Base-by-base conservation (phyloP, 2,888 invertebrate genomes). In the Scaptomyza tumidula region DNA sequence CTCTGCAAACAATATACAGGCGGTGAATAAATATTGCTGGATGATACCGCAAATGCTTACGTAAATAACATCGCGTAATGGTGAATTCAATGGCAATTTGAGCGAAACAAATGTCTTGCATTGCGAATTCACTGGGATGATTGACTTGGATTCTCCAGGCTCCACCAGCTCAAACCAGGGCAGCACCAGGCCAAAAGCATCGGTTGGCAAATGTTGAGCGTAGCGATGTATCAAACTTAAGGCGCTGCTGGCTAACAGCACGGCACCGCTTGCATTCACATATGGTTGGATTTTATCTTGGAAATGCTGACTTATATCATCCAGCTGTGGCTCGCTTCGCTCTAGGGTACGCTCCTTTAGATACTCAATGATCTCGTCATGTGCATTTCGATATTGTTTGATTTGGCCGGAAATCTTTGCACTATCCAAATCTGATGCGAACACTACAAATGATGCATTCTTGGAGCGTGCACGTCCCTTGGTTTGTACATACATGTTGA, bases 401-500 rank as follows among this genome's bases (percentile, higher is more conserved):
- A 95, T 94, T 84, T 92, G 92, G 0, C 43, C 4, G 0, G 66
- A 0, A 43, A 92, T 92, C 31, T 90, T 88, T 0, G 0, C 0
- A 0, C 27, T 13, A 0, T 94, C 92, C 0, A 52, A 2, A 0
- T 78, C 58, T 2, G 93, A 88, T 0, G 94, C 77, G 80, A 96
- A 89, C 27, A 96, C 91, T 0, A 94, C 92, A 78, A 93, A 97
- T 10, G 91, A 91, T n/a, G 96, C 95, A 0, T 93, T 90, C 4
- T 90, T 87, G 78, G 93, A 93, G n/a, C 96, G 93, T 0, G 98
- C 98, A 59, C 98, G 94, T 1, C 94, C 98, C 94, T 98, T 97
- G 68, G 97, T 96, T 91, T 98, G 98, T 41, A 98, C 94, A 88
- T 98, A 98, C 0, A 96, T 95, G 52, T 97, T 93, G 80, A 96